A percentile compares a stretch with the other conserved stretches of the same genome.
Evolutionary conservation across 2,888 invertebrate species (phyloP).

Genomic region (Brachylomia viminalis): DNA sequence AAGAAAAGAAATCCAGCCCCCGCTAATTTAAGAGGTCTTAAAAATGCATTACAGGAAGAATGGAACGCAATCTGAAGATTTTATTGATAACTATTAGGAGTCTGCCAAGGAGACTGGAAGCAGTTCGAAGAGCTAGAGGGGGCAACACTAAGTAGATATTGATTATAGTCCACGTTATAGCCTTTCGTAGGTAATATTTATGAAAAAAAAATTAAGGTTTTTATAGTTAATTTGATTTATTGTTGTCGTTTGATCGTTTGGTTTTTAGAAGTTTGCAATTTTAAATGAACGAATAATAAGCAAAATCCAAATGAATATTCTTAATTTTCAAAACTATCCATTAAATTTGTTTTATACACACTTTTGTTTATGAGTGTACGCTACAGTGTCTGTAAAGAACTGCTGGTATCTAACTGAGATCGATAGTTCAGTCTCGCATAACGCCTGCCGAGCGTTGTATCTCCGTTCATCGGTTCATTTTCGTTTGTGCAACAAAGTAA

Average conservation of each 20-base stretch:
- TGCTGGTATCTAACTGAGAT: slow-evolving; percentile 69
- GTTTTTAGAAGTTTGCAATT: no score
- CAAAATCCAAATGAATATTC: not conserved
- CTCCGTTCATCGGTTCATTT: slow-evolving; percentile 73
- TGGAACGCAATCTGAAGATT: no score
- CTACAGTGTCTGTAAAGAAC: slow-evolving; percentile 60
- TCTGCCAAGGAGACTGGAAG: not conserved
- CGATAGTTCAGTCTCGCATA: slow-evolving; percentile 70
- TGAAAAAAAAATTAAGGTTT: not conserved
- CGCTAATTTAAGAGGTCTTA: no score
- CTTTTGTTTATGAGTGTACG: no score
- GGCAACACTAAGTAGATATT: no score
- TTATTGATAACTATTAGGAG: not conserved
- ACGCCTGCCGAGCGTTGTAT: slow-evolving; percentile 69
- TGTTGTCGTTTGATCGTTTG: no score
- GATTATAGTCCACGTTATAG: not conserved
- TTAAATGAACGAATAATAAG: not conserved
- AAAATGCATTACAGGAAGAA: no score
- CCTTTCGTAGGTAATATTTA: not conserved
- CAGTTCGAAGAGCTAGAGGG: not conserved
- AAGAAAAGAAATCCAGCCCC: no score
- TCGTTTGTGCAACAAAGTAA: slow-evolving; percentile 66
- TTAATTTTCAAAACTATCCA: not conserved
- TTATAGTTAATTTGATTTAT: no score
- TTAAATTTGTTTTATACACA: not conserved